phyloP scores from a whole-genome alignment of 1,140 invertebrate species.

The Ceratosolen solmsi region DNA sequence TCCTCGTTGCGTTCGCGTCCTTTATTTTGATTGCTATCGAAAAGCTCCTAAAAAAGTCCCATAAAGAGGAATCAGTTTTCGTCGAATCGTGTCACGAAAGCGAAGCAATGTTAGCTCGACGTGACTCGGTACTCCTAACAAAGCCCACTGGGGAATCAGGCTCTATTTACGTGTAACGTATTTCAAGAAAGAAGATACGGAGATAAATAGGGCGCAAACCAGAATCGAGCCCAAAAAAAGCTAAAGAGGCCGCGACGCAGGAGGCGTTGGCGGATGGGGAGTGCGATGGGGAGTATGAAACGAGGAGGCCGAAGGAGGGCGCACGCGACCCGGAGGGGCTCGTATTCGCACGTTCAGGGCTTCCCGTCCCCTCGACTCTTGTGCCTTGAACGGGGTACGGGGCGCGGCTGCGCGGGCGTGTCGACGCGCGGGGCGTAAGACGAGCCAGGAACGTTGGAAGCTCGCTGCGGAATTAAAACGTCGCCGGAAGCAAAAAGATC shows the following conservation, averaged over 20 bases:
- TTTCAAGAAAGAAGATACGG: constrained; percentile 28
- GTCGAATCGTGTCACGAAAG: neutral
- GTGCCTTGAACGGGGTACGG: neutral
- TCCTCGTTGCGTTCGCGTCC: no score
- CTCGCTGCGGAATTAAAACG: constrained; percentile 35
- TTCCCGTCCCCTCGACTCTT: constrained; percentile 26
- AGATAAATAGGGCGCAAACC: constrained; percentile 40
- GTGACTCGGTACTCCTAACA: neutral
- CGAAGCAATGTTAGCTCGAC: neutral
- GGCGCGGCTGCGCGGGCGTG: neutral
- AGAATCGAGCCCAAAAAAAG: neutral
- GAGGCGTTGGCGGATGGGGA: neutral
- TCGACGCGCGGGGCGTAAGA: neutral
- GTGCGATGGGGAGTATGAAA: constrained; percentile 13
- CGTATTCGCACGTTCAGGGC: constrained; percentile 35
- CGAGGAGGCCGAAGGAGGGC: neutral
- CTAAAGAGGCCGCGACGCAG: neutral
- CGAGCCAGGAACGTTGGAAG: neutral
- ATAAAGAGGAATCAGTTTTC: neutral
- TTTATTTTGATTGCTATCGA: neutral
- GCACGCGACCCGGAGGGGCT: neutral
- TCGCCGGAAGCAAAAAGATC: neutral
- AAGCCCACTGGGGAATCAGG: constrained; percentile 8
- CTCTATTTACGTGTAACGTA: constrained; percentile 36
- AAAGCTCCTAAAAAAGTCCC: neutral